Evolutionary conservation across 2,888 invertebrate species (phyloP).

Genomic region (Luperina nickerlii): DNA sequence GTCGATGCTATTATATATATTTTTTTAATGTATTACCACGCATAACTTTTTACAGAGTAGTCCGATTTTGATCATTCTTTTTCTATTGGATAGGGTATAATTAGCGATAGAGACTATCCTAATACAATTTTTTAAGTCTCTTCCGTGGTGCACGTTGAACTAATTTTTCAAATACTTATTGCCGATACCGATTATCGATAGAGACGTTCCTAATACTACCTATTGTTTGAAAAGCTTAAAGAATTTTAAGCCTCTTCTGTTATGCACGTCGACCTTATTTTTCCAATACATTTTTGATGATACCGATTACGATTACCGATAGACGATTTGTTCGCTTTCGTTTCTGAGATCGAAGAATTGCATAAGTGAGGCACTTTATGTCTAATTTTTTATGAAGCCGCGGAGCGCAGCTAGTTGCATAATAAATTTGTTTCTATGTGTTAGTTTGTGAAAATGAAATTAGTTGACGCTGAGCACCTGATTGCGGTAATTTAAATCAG

Average conservation of each 20-base stretch:
- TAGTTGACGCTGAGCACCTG: background rate
- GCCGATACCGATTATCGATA: background rate
- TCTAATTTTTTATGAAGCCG: background rate
- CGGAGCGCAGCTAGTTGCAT: background rate
- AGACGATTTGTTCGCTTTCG: background rate
- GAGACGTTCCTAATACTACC: background rate
- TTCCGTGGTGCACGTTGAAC: background rate
- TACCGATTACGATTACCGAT: background rate
- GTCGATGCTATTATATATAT: no score
- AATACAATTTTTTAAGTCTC: background rate
- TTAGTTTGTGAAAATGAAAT: background rate
- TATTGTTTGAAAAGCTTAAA: background rate
- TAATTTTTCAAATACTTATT: background rate
- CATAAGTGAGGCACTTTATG: background rate
- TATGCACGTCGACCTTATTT: background rate
- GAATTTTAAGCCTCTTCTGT: background rate
- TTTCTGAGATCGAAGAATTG: slow-evolving; percentile 1
- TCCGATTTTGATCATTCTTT: no score
- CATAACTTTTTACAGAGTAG: no score
- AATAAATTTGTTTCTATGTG: background rate
- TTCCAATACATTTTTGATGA: background rate
- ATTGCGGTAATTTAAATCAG: background rate
- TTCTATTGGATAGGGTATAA: no score
- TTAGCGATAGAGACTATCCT: no score
- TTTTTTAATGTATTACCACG: no score